These are phyloP conservation scores for Auanema freiburgensis DNA, from an alignment of 2,888 invertebrate species.

Conservation along the genomic window DNA sequence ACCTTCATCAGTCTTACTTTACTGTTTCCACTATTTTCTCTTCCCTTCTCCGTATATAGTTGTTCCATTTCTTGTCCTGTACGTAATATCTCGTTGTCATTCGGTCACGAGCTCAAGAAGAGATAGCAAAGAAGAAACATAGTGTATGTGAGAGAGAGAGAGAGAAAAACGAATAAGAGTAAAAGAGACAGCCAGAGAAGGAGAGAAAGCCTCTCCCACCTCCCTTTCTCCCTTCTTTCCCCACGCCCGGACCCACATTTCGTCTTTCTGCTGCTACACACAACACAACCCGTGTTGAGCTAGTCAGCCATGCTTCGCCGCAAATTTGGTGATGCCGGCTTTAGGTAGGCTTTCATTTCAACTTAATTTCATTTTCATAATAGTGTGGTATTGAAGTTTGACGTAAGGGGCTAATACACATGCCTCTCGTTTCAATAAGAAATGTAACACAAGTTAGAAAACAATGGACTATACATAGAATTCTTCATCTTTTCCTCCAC, in stretches of 20 bases:
- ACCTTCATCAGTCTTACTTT: background rate
- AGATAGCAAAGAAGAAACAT: too few species aligned
- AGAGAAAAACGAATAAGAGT: too few species aligned
- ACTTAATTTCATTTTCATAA: background rate
- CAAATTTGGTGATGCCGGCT: constrained; percentile 36
- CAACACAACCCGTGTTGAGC: background rate
- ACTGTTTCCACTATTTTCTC: background rate
- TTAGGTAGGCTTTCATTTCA: constrained; percentile 19
- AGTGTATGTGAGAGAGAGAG: too few species aligned
- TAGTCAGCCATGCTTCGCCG: constrained; percentile 14
- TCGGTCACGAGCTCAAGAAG: too few species aligned
- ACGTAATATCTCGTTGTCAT: too few species aligned
- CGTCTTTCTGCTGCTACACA: background rate
- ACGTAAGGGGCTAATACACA: background rate
- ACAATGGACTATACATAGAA: constrained; percentile 1
- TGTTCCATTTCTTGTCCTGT: background rate
- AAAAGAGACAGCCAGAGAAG: background rate
- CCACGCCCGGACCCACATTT: too few species aligned
- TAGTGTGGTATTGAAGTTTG: background rate
- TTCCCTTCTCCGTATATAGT: background rate
- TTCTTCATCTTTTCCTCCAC: background rate
- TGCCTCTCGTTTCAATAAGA: background rate
- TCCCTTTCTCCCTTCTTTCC: constrained; percentile 12
- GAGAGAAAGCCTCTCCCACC: constrained; percentile 7
- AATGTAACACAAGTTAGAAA: background rate